Percentiles rank a stretch among this genome's conserved stretches.
Conservation (phyloP, 1,140 invertebrate genomes). For the Chionoecetes opilio region DNA sequence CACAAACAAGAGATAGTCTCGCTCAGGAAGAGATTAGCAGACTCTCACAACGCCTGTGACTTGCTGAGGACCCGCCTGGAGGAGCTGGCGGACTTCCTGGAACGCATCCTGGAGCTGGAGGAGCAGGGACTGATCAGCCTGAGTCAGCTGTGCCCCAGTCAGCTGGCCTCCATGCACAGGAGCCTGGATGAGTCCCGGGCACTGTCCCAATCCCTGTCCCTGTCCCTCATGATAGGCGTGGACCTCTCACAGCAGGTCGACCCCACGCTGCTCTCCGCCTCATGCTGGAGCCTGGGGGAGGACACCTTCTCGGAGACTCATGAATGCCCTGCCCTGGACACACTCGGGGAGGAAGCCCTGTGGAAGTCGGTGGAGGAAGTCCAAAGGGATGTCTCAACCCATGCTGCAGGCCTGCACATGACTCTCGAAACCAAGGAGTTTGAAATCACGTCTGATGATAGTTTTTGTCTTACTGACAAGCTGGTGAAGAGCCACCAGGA, state of each 20-base stretch:
- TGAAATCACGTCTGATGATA: conserved; percentile 68
- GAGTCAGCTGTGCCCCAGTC: conserved; percentile 85
- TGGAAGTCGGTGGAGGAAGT: too few species aligned
- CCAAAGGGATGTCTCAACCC: neutral
- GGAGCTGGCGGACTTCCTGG: conserved; percentile 89
- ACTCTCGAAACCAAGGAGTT: conserved; percentile 65
- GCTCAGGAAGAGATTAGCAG: conserved; percentile 82
- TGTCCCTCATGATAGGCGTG: conserved; percentile 82
- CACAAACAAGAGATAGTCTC: conserved; percentile 80
- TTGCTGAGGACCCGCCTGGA: conserved; percentile 88
- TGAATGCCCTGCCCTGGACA: conserved; percentile 33
- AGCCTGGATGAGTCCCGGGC: conserved; percentile 86
- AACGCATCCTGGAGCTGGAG: conserved; percentile 88
- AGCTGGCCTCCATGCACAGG: conserved; percentile 85
- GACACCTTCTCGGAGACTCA: conserved; percentile 72
- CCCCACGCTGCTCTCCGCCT: conserved; percentile 52
- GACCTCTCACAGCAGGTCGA: conserved; percentile 78
- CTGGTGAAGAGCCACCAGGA: conserved; percentile 53
- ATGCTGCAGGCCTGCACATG: conserved; percentile 43
- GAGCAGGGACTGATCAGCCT: conserved; percentile 83
- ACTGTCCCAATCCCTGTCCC: conserved; percentile 85
- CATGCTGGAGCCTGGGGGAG: conserved; percentile 74
- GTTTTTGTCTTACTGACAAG: conserved; percentile 55
- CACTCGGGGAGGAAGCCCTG: neutral
- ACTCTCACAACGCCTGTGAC: conserved; percentile 88